Base-by-base conservation (phyloP, 35 echinoderm and acorn worm species). In the Holothuria glaberrima region DNA sequence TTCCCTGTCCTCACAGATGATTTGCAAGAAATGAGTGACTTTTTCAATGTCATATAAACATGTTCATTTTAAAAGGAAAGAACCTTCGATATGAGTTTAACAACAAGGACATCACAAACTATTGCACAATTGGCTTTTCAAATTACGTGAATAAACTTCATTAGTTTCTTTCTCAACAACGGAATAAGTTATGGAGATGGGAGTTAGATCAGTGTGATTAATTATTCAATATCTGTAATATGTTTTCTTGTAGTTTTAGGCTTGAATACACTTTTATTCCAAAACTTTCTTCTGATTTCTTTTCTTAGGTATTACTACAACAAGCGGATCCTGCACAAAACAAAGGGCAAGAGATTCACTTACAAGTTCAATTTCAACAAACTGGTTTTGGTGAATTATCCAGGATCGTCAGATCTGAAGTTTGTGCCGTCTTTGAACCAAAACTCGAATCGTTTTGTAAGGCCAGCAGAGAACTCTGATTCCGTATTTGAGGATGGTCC, bases 361-460 rank as follows among this genome's bases (percentile, higher is more conserved):
- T 99, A 99, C 88, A 99, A 95, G 71, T 99, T 99, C 58, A 99
- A 99, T 69, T 99, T 99, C 68, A 99, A 92, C 59, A 99, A 99
- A 73, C 84, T 99, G 22, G 92, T 99, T n/a, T 74, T 99, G 13
- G 97, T 99, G 35, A 99, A 99, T 70, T 99, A 99, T 68, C 93
- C 97, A 4, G 89, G 91, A 31, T 54, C 50, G 5, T 92, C 93
- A 4, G 97, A 99, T 65, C 34, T 99, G 34, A 99, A 95, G 83
- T 93, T 93, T 85, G 85, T 91, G 29, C 94, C 97, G 34, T 88
- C 88, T 16, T 91, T 89, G 57, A 48, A 92, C 10, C 91, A 94
- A 12, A 73, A 79, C 4, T 59, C 80, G 46, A 76, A 31, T 50
- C 93, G 81, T 61, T 60, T 75, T 34, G 75, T 12, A 14, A 85